Base-by-base conservation (phyloP, 2,113 vertebrate species). In the Pica pica region DNA sequence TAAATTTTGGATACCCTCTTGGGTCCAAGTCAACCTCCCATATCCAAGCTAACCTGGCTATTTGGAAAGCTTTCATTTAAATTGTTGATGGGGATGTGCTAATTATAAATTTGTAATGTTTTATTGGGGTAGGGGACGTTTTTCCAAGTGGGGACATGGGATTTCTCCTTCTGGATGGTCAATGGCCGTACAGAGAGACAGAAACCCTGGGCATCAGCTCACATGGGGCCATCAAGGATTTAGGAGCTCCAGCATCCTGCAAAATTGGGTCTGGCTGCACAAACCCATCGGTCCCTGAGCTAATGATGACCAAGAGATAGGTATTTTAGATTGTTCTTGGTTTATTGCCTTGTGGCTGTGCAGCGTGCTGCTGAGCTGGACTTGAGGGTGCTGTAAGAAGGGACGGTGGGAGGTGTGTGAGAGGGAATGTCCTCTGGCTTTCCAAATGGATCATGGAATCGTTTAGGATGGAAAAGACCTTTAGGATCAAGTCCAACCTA, bases 81-180 rank as follows among this genome's bases (percentile, higher is more conserved):
- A 4, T 1, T 8, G 6, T 12, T 46, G 69, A 16, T 68, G 28
- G 6, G 15, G 74, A 17, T 47, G 7, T 24, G 16, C 59, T 42
- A 31, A 18, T 53, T 65, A 21, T 10, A 6, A 4, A 9, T n/a
- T 13, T 28, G 5, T 15, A 3, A 21, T 26, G 13, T 2, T 12
- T 83, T 13, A 7, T 4, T 55, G 26, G 8, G 31, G 11, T 14
- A 15, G 33, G 22, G 26, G 13, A 41, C 4, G 4, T 42, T 70
- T 76, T 71, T 73, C 37, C 10, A 3, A 31, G 0, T 11, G 31
- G 3, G 6, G 4, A 7, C 4, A 1, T 4, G 16, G 7, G 2
- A 2, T 11, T 16, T 61, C 37, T 81, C 7, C 33, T 37, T 16
- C 33, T 35, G 73, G 5, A 5, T 42, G 35, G 14, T 26, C 2